Conservation (phyloP, 2,888 invertebrate species). For the Physocephala rufipes region DNA sequence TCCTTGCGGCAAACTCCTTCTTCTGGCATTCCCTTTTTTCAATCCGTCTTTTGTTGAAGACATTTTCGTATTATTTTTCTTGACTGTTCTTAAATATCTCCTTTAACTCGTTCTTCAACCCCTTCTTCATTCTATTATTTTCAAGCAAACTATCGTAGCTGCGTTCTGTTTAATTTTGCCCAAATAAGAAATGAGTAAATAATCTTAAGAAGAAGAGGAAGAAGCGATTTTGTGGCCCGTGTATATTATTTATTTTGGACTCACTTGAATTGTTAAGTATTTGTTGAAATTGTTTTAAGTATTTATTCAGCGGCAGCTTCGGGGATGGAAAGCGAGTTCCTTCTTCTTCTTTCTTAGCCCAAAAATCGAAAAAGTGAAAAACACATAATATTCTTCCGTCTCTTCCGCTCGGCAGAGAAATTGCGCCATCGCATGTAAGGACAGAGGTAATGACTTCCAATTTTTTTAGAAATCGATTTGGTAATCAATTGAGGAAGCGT, state of each 20-base stretch:
- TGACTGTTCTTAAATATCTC: not conserved
- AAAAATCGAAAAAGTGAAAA: constrained; percentile 12
- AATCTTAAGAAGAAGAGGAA: not conserved
- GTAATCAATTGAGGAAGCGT: too few relatives aligned
- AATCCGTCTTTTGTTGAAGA: not conserved
- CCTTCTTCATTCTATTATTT: not conserved
- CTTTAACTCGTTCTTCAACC: not conserved
- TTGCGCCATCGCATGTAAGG: not conserved
- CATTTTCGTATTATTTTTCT: not conserved
- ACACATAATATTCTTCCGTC: too few relatives aligned
- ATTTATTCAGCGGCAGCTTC: constrained; percentile 19
- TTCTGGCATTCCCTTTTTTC: too few relatives aligned
- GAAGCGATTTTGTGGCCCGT: constrained; percentile 26
- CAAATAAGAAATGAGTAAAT: constrained; percentile 1
- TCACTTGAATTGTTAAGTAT: constrained; percentile 30
- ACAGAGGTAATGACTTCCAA: too few relatives aligned
- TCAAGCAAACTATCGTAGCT: not conserved
- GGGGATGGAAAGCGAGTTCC: not conserved
- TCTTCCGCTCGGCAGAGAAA: not conserved
- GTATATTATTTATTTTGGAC: constrained; percentile 34
- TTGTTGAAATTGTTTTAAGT: constrained; percentile 29
- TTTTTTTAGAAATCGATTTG: too few relatives aligned
- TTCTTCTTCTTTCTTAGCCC: too few relatives aligned
- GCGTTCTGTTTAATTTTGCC: not conserved
- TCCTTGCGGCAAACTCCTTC: too few relatives aligned